phyloP scores from a whole-genome alignment of 1,140 invertebrate species.

The Temnothorax longispinosus region DNA sequence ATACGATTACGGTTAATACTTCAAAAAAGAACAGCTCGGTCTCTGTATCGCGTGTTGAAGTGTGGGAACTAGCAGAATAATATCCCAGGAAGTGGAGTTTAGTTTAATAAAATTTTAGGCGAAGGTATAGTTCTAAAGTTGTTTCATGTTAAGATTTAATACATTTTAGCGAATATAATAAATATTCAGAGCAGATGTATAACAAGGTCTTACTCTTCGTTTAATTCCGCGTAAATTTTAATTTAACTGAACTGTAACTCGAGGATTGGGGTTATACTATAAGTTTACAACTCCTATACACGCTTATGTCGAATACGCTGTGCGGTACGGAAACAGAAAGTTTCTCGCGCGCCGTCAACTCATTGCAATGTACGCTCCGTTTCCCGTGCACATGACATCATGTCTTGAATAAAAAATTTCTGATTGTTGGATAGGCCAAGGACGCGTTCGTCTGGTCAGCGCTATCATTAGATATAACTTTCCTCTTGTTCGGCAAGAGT shows the following conservation, averaged over 20 bases:
- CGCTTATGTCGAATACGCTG: not conserved
- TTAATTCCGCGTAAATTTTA: not conserved
- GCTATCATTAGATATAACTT: not conserved
- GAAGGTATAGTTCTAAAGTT: not conserved
- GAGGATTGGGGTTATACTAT: no score
- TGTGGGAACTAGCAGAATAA: not conserved
- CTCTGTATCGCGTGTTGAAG: not conserved
- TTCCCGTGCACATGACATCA: slow-evolving; percentile 57
- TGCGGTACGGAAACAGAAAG: slow-evolving; percentile 42
- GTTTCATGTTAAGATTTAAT: not conserved
- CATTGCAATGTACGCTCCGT: slow-evolving; percentile 35
- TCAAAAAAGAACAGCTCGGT: not conserved
- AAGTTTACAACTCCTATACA: not conserved
- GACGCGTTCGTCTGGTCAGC: not conserved
- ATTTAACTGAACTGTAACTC: not conserved
- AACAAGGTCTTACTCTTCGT: not conserved
- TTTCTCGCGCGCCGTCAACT: slow-evolving; percentile 6
- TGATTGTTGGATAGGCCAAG: slow-evolving; percentile 53
- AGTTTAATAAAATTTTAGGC: not conserved
- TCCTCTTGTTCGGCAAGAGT: not conserved
- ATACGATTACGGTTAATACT: not conserved
- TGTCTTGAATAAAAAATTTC: slow-evolving; percentile 53
- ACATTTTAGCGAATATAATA: not conserved
- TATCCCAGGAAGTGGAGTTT: not conserved
- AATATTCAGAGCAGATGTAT: not conserved